A percentile compares a stretch with the other conserved stretches of the same genome.
These are phyloP conservation scores for Kryptopterus vitreolus DNA, from an alignment of 2,797 vertebrate genomes.

Conservation along the genomic window DNA sequence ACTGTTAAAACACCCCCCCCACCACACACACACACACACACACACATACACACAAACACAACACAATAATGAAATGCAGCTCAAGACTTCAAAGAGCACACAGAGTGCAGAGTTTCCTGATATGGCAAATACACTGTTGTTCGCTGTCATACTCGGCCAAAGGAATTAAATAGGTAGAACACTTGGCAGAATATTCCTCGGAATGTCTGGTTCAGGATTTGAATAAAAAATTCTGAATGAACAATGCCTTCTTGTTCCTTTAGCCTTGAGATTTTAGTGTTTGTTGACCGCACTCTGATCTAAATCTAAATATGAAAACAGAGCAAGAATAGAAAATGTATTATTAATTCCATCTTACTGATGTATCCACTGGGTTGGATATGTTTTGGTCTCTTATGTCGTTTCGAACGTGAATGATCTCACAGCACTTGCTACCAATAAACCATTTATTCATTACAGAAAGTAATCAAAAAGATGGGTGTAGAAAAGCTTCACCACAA, in stretches of 20 bases:
- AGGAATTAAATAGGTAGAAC: not conserved
- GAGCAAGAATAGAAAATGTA: no score
- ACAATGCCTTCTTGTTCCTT: not conserved
- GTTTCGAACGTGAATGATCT: no score
- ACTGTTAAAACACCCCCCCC: no score
- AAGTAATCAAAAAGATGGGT: no score
- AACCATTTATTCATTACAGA: no score
- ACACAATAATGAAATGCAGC: not conserved
- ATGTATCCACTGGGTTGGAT: no score
- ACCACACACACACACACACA: no score
- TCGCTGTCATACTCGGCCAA: not conserved
- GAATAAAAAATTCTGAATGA: not conserved
- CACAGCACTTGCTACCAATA: no score
- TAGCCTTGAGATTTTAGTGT: not conserved
- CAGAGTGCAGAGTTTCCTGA: not conserved
- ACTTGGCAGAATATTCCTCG: not conserved
- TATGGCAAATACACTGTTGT: not conserved
- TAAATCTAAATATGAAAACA: not conserved
- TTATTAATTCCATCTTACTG: no score
- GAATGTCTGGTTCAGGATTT: not conserved
- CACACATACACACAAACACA: not conserved
- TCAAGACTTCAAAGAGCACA: not conserved
- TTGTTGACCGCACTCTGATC: not conserved
- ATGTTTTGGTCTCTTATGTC: no score
- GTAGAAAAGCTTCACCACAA: no score